Evolutionary conservation across 2,888 invertebrate species (phyloP).

Genomic region (Leptopilina drosophilae): DNA sequence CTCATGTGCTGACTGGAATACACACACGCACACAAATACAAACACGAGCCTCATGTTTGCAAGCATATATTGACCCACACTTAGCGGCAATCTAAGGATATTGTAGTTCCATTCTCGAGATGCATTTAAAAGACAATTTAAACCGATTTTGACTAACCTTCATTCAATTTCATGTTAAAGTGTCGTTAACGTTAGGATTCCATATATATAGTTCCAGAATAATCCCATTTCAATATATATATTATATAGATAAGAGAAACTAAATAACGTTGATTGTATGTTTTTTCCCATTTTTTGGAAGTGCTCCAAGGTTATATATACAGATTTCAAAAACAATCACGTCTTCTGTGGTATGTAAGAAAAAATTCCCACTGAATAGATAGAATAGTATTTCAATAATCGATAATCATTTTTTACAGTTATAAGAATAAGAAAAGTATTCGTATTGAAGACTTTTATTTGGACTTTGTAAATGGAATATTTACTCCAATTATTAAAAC

Average conservation of each 20-base stretch:
- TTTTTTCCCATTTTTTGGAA: neutral
- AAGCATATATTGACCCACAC: neutral
- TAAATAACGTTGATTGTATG: neutral
- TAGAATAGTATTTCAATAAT: too few relatives aligned
- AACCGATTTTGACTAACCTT: neutral
- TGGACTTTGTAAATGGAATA: too few relatives aligned
- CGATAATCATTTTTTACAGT: too few relatives aligned
- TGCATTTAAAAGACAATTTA: constrained; percentile 26
- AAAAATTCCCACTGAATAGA: too few relatives aligned
- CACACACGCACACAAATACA: neutral
- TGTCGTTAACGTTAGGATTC: constrained; percentile 15
- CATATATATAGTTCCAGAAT: neutral
- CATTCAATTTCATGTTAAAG: constrained; percentile 22
- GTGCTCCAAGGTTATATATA: constrained; percentile 1
- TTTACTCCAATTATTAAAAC: too few relatives aligned
- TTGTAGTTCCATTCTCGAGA: neutral
- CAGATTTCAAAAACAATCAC: neutral
- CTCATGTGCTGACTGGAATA: constrained; percentile 2
- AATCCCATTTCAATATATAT: neutral
- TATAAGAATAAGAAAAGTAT: too few relatives aligned
- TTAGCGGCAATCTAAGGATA: neutral
- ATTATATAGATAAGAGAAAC: neutral
- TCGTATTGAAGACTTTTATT: too few relatives aligned
- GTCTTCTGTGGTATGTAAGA: too few relatives aligned
- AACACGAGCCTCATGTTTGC: neutral